phyloP scores from a whole-genome alignment of 1,140 invertebrate genomes.

The Aphaenogaster floridana region DNA sequence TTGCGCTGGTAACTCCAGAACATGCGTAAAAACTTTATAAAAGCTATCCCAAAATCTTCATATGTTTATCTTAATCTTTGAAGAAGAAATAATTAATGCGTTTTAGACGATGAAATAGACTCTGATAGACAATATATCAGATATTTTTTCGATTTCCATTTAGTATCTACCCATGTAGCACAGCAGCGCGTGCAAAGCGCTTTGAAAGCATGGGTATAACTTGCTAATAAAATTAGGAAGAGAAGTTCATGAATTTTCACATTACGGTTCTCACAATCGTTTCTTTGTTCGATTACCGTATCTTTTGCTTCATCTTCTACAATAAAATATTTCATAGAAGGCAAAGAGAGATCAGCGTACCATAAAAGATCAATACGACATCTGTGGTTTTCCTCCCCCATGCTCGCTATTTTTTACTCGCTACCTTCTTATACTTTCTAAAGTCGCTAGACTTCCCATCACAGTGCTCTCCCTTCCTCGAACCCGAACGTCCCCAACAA shows the following conservation, averaged over 20 bases:
- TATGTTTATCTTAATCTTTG: background rate
- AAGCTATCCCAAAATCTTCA: background rate
- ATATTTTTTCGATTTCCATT: background rate
- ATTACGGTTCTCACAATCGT: background rate
- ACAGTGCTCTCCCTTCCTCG: background rate
- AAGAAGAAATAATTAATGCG: background rate
- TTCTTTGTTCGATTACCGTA: background rate
- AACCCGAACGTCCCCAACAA: background rate
- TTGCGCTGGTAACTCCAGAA: background rate
- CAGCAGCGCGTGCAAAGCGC: too few relatives aligned
- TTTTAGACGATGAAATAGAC: background rate
- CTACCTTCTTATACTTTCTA: constrained; percentile 9
- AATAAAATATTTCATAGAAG: constrained; percentile 10
- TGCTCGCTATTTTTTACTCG: constrained; percentile 17
- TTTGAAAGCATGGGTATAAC: too few relatives aligned
- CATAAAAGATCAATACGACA: constrained; percentile 28
- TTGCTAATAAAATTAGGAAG: background rate
- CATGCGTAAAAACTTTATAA: background rate
- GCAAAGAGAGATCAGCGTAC: background rate
- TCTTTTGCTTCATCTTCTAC: background rate
- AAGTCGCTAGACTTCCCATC: constrained; percentile 7
- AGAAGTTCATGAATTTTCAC: background rate
- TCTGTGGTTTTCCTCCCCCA: background rate
- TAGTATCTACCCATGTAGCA: too few relatives aligned
- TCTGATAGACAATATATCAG: background rate